Evolutionary conservation across 2,113 vertebrate species (phyloP), one percentile per base, ranked within the genome.

Genomic region (Bubo bubo): DNA sequence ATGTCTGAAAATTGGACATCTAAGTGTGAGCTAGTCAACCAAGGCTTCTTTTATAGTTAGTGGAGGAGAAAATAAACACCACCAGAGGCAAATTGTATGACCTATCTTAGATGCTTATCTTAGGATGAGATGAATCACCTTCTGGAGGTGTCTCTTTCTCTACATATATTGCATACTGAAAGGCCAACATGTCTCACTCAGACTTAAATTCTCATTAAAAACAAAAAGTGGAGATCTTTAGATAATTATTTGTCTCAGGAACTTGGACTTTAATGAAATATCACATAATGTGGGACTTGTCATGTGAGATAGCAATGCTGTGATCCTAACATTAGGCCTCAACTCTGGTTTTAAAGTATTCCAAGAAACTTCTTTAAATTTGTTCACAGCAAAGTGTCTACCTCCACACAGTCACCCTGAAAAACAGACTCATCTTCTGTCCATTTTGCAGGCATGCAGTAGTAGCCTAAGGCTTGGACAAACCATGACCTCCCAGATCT

Each of bases 91-190:
- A 95, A 79, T 55, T 67, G 1, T 81, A 50, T 67, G 60, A 93
- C 64, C 89, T 96, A 41, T 96, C 88, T 86, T 75, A 81, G 68
- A 96, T 94, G 27, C 52, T 64, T 94, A 95, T 96, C 95, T 89
- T 63, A 84, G 26, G 56, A 74, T 68, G 60, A 85, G 76, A 85
- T 93, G 68, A 96, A 90, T 95, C 89, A 91, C 60, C 34, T 95
- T 93, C 74, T 95, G 67, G 52, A 94, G 93, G 27, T 93, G 91
- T 79, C 64, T 96, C 39, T 72, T 94, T 84, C 88, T 75, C 35
- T 91, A 9, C 34, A n/a, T 67, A 76, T 71, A 50, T 50, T 77
- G 34, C 14, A 47, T 50, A 74, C 27, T 71, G 37, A 93, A 67
- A 94, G 26, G 50, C 28, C 41, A 84, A 73, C 3, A 1, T 47